A percentile compares a stretch with the other conserved stretches of the same genome.
Conservation (phyloP, 2,888 invertebrate species). For the Pimpla rufipes region DNA sequence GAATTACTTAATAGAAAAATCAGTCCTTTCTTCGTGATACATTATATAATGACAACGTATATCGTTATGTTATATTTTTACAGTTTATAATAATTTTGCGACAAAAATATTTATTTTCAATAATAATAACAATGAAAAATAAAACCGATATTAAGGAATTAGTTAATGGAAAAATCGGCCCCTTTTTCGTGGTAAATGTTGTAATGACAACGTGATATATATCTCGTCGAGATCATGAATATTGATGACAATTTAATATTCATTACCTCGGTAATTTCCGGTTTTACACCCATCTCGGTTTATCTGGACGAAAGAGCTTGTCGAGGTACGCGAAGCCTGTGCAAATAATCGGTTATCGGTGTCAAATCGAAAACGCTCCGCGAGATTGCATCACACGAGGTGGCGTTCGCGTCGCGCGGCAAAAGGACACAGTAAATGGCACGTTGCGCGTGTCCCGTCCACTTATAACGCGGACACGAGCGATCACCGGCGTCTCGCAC, state of each 20-base stretch:
- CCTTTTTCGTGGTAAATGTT: too few relatives aligned
- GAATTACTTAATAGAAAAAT: too few relatives aligned
- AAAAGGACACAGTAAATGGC: constrained; percentile 4
- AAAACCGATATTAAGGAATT: too few relatives aligned
- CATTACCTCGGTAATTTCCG: constrained; percentile 49
- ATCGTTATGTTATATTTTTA: too few relatives aligned
- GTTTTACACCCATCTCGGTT: neutral
- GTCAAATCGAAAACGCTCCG: constrained; percentile 21
- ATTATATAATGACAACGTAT: too few relatives aligned
- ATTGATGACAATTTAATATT: constrained; percentile 45
- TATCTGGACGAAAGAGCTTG: constrained; percentile 24
- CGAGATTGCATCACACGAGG: constrained; percentile 1
- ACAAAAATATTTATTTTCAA: too few relatives aligned
- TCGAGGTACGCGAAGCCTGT: constrained; percentile 31
- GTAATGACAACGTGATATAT: too few relatives aligned
- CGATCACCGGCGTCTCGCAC: constrained; percentile 56
- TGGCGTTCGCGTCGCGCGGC: neutral
- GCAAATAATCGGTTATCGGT: constrained; percentile 41
- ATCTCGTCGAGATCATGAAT: neutral
- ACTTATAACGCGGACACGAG: constrained; percentile 39
- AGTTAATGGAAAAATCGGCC: too few relatives aligned
- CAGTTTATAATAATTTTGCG: too few relatives aligned
- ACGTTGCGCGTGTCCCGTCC: constrained; percentile 3
- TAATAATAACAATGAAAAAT: too few relatives aligned
- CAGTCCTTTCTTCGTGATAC: too few relatives aligned